phyloP scores from a whole-genome alignment of 1,140 invertebrate genomes.

The Hyles euphorbiae region DNA sequence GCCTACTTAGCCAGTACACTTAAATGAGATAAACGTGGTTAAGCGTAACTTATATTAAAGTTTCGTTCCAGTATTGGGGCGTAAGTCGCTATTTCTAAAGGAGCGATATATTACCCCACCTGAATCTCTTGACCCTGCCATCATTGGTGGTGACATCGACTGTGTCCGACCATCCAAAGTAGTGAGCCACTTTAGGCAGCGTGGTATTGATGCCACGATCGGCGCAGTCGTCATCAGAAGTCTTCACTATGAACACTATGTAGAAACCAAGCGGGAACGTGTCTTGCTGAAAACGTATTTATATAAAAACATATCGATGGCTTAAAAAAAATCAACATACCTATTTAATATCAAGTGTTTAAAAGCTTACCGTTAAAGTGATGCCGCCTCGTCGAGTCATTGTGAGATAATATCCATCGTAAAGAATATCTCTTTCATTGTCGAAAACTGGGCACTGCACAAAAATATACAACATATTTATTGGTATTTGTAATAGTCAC shows the following conservation, averaged over 20 bases:
- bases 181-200: constrained; percentile 38
- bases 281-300: constrained; percentile 8
- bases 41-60: no score
- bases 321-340: no score
- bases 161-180: constrained; percentile 40
- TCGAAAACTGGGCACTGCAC: constrained; percentile 87
- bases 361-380: constrained; percentile 46
- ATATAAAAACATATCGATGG: no score
- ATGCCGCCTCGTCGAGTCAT: constrained; percentile 69
- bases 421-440: constrained; percentile 81
- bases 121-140: constrained; percentile 49
- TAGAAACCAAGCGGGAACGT: constrained; percentile 79
- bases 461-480: background rate
- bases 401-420: constrained; percentile 83
- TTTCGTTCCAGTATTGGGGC: no score
- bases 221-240: constrained; percentile 83
- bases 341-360: no score
- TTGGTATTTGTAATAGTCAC: no score
- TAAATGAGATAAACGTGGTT: no score
- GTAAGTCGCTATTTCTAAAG: background rate
- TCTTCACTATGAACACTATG: constrained; percentile 88
- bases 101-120: constrained; percentile 24
- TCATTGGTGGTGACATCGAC: constrained; percentile 68
- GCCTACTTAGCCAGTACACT: no score
- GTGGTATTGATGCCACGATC: constrained; percentile 44